phyloP scores from a whole-genome alignment of 2,888 invertebrate genomes.

The Acronicta aceris region DNA sequence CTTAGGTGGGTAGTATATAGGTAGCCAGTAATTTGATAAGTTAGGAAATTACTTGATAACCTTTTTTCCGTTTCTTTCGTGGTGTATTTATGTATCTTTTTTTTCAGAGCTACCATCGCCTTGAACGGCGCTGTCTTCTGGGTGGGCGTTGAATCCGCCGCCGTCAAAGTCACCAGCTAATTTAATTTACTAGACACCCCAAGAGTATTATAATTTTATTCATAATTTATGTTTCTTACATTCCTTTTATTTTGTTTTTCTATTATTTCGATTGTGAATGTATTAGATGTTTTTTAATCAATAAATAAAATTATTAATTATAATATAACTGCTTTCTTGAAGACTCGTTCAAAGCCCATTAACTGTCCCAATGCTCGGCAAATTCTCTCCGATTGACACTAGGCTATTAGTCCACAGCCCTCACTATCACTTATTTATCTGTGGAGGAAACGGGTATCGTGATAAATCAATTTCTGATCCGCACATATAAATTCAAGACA shows the following conservation, averaged over 20 bases:
- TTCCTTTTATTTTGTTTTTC: slow-evolving; percentile 27
- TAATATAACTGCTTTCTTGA: too few species aligned
- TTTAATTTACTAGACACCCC: slow-evolving; percentile 26
- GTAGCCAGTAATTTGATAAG: too few species aligned
- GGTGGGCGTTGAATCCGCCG: slow-evolving; percentile 91
- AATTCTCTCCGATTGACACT: too few species aligned
- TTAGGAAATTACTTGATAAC: too few species aligned
- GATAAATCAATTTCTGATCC: too few species aligned
- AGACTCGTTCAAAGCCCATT: background rate
- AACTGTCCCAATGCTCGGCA: background rate
- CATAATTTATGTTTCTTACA: slow-evolving; percentile 43
- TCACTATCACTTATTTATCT: too few species aligned
- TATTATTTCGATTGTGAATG: slow-evolving; percentile 36
- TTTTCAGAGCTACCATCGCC: slow-evolving; percentile 91
- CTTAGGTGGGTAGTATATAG: too few species aligned
- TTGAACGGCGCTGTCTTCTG: slow-evolving; percentile 92
- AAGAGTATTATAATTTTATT: slow-evolving; percentile 45
- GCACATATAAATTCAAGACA: too few species aligned
- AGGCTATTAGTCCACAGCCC: too few species aligned
- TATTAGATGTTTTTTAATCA: slow-evolving; percentile 34
- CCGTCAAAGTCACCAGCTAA: slow-evolving; percentile 86
- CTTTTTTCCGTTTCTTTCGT: background rate
- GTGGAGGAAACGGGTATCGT: too few species aligned
- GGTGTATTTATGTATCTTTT: background rate
- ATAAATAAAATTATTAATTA: slow-evolving; percentile 19